Conservation (phyloP, 2,888 invertebrate species). For the Liopterus haemorrhoidalis region DNA sequence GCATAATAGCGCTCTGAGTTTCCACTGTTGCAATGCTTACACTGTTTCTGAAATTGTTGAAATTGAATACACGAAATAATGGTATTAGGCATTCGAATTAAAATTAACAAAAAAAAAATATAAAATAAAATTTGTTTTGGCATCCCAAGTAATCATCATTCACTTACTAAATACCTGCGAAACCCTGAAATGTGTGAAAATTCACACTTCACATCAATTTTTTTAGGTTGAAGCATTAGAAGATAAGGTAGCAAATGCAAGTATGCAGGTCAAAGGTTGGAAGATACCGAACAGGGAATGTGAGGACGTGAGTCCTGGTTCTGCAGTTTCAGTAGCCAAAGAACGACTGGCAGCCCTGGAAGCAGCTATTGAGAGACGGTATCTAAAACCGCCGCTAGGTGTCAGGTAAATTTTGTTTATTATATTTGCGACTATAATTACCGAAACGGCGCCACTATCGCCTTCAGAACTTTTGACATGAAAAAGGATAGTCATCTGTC, state of each 20-base stretch:
- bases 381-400: conserved; percentile 87
- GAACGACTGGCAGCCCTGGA: conserved; percentile 77
- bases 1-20: neutral
- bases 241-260: conserved; percentile 80
- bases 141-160: too few species aligned
- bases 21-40: too few species aligned
- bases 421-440: too few species aligned
- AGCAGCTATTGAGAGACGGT: conserved; percentile 85
- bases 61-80: conserved; percentile 3
- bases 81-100: too few species aligned
- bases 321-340: conserved; percentile 57
- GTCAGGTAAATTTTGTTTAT: conserved; percentile 46
- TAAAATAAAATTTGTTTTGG: too few species aligned
- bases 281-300: conserved; percentile 62
- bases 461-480: too few species aligned
- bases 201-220: too few species aligned
- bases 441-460: too few species aligned
- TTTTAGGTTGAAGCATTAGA: conserved; percentile 73
- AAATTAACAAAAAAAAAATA: too few species aligned
- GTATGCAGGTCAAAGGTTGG: conserved; percentile 90
- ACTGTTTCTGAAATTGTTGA: neutral
- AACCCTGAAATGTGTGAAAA: too few species aligned
- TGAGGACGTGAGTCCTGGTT: conserved; percentile 44
- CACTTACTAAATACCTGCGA: too few species aligned
- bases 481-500: too few species aligned